Percentiles rank a stretch among this genome's conserved stretches.
Evolutionary conservation across 2,888 invertebrate species (phyloP).

Genomic region (Orgyia antiqua): DNA sequence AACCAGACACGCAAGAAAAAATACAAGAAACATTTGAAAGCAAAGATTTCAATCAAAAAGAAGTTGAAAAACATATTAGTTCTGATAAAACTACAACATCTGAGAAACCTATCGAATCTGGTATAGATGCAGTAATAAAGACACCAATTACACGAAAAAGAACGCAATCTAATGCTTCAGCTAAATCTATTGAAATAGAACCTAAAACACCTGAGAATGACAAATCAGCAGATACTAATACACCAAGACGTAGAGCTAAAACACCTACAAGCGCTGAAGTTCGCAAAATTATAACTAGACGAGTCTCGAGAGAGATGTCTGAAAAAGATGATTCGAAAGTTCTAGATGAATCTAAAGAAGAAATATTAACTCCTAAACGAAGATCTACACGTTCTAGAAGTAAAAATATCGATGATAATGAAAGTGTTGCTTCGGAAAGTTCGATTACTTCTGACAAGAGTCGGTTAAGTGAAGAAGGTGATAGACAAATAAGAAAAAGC

Average conservation of each 20-base stretch:
- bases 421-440: conserved; percentile 51
- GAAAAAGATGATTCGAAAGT: conserved; percentile 46
- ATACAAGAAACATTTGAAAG: conserved; percentile 1
- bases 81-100: conserved; percentile 36
- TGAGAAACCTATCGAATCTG: conserved; percentile 23
- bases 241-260: conserved; percentile 39
- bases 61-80: conserved; percentile 13
- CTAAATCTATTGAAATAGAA: conserved; percentile 37
- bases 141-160: conserved; percentile 53
- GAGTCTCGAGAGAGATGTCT: conserved; percentile 55
- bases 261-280: conserved; percentile 53
- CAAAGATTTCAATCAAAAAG: conserved; percentile 9
- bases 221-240: conserved; percentile 11
- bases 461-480: conserved; percentile 40
- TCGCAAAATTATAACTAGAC: conserved; percentile 54
- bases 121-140: conserved; percentile 25
- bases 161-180: conserved; percentile 45
- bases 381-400: conserved; percentile 37
- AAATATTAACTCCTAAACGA: conserved; percentile 44
- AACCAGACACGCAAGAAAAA: conserved; percentile 6
- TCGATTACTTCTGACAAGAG: conserved; percentile 46
- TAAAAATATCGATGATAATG: conserved; percentile 52
- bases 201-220: conserved; percentile 36
- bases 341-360: conserved; percentile 33
- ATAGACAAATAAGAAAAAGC: conserved; percentile 42